phyloP scores from a whole-genome alignment of 2,113 vertebrate species.

The Melanocharis versteri region DNA sequence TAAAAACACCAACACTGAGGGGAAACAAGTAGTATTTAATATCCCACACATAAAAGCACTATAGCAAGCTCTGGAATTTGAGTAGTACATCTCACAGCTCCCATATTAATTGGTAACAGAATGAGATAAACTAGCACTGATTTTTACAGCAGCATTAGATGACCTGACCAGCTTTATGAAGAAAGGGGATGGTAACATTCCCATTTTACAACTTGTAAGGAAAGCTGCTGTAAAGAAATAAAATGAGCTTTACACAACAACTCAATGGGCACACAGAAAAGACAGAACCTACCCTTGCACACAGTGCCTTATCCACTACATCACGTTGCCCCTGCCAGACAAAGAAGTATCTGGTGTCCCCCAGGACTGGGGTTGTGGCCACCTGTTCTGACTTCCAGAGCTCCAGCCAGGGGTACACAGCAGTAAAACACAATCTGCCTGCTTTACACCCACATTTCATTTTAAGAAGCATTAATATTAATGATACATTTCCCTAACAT shows the following conservation, averaged over 20 bases:
- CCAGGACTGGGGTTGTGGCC: neutral
- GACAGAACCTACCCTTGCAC: neutral
- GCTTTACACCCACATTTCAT: neutral
- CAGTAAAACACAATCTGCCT: neutral
- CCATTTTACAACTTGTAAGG: neutral
- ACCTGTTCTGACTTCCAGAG: neutral
- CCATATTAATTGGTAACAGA: fast-evolving
- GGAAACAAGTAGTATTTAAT: neutral
- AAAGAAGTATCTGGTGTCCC: neutral
- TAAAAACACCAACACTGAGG: neutral
- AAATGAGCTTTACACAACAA: neutral
- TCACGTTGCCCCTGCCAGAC: fast-evolving
- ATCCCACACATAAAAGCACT: neutral
- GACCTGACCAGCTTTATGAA: neutral
- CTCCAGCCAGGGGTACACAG: neutral
- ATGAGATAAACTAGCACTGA: neutral
- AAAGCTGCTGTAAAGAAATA: neutral
- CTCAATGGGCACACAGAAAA: neutral
- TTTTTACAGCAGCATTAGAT: neutral
- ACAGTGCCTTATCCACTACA: fast-evolving
- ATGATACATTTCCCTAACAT: neutral
- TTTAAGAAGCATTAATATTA: neutral
- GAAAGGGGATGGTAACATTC: neutral
- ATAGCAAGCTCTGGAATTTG: neutral
- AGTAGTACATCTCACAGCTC: neutral